Evolutionary conservation across 2,888 invertebrate species (phyloP), one percentile per base, ranked within the genome.

Genomic region (Pandemis corylana): DNA sequence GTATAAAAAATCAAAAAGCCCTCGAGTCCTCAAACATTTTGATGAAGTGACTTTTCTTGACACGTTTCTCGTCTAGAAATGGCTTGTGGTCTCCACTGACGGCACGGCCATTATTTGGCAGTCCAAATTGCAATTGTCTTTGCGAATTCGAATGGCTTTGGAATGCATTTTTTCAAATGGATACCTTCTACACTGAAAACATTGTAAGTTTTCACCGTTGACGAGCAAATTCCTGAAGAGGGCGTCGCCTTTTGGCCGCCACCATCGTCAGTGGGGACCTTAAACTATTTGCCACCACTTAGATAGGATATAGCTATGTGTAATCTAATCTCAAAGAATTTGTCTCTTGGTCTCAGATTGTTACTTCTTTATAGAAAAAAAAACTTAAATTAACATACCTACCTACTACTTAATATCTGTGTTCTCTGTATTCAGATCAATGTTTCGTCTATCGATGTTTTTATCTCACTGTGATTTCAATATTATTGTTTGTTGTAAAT

Each of bases 401-500:
- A 51, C 46, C 46, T 46, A 46, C 46, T 72, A 36, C 28, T 42
- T 56, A 51, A 20, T 49, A 63, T 77, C 75, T 71, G 80, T 82
- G 82, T 84, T 84, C 78, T 80, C 80, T 82, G 78, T 82, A 82
- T 79, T 80, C 78, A 82, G 85, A 84, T 86, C 84, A 84, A 83
- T 84, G 83, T 88, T 79, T 82, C 79, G 81, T 85, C 80, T 87
- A 85, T 89, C 85, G 83, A 88, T 88, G 87, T 91, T 85, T 87
- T 84, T 87, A 87, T 90, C 87, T 91, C 87, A 88, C 90, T 92
- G 92, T 92, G 91, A 92, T 92, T 91, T 88, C 82, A 85, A 81
- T 82, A 82, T 83, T 87, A 89, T 90, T 90, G 88, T 91, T 92
- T 89, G 84, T 83, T 92, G 90, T 93, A 90, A 91, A 91, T 92